phyloP scores from a whole-genome alignment of 2,888 invertebrate species.

The Tiliacea aurago region DNA sequence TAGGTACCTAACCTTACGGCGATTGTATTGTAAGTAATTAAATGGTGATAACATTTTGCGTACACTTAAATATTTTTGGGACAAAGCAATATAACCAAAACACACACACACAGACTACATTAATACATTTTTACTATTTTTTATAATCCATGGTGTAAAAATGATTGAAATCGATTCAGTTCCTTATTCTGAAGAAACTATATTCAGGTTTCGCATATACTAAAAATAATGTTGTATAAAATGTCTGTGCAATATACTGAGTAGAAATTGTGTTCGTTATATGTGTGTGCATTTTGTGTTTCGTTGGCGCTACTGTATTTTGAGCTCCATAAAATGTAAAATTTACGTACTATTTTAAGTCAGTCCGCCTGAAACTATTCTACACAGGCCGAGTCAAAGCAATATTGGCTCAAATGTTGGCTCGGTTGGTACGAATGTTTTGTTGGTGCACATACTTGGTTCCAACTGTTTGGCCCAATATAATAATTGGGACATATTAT shows the following conservation, averaged over 20 bases:
- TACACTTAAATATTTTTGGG: no score
- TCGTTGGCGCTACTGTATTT: constrained; percentile 29
- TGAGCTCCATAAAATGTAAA: neutral
- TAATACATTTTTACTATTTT: no score
- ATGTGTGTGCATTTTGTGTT: constrained; percentile 12
- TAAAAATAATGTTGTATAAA: no score
- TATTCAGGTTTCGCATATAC: no score
- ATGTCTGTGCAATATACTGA: constrained; percentile 31
- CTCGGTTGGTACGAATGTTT: constrained; percentile 10
- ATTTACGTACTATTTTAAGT: neutral
- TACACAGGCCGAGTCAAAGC: neutral
- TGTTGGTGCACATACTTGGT: neutral
- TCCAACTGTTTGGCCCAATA: neutral
- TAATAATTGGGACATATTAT: neutral
- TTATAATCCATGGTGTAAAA: no score
- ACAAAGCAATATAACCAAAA: no score
- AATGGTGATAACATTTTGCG: no score
- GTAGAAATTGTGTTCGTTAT: constrained; percentile 24
- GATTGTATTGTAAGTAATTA: no score
- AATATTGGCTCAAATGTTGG: constrained; percentile 19
- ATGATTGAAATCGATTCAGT: no score
- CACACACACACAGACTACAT: no score
- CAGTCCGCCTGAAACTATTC: neutral
- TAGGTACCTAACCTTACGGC: no score
- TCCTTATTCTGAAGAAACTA: no score